Base-by-base conservation (phyloP, 2,797 vertebrate genomes). In the Gymnopithys bicolor region DNA sequence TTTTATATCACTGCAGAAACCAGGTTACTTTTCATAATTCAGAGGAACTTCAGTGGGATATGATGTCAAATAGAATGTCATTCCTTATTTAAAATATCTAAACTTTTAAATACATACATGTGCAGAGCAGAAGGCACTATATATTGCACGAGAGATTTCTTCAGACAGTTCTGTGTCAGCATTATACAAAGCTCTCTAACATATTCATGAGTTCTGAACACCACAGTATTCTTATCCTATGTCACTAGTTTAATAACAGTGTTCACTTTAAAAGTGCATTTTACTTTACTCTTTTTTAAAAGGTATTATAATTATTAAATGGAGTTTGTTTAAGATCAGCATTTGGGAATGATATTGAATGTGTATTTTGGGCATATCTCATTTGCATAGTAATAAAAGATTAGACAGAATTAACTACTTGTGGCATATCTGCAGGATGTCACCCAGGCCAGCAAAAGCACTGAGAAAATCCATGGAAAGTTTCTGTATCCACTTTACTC, bases 81-180 rank as follows among this genome's bases (percentile, higher is more conserved):
- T 97, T 95, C 94, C 79, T 95, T 97, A 93, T 95, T 96, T 96
- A 92, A 96, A 96, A 86, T 84, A 76, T 78, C 33, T 87, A 90
- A 90, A 78, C 84, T 93, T 79, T 91, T 58, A 77, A 76, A 77
- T 66, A 32, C 13, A 19, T 59, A n/a, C 58, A 56, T 63, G 60
- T 52, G 35, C 43, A 24, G 19, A 74, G 85, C 35, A 83, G 9
- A 71, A 83, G 22, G 49, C 53, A 77, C 59, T 11, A 5, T 30
- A 55, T n/a, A 55, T 30, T 58, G 66, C n/a, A 18, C 58, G 83
- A 59, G 75, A 60, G 45, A 94, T 70, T 83, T 83, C 77, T 56
- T 48, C 5, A 64, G 91, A 86, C 46, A 90, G 49, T 71, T 76
- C 35, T 76, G 30, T 78, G 32, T 78, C 48, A 63, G 55, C 19